These are phyloP conservation scores for Luffia ferchaultella DNA, from an alignment of 2,888 invertebrate genomes.

Conservation along the genomic window DNA sequence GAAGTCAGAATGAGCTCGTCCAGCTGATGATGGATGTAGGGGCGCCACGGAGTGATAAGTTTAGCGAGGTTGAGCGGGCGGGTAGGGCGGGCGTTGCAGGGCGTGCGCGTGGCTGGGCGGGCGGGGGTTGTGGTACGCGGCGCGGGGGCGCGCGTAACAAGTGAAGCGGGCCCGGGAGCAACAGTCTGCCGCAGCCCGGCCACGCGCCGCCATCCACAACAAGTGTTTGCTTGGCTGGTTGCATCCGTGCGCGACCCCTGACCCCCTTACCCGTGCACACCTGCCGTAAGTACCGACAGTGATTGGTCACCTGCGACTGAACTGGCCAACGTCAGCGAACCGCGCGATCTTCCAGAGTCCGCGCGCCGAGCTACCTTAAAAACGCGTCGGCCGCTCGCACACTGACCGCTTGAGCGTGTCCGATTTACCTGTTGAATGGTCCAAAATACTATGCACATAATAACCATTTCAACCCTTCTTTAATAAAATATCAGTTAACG, in stretches of 20 bases:
- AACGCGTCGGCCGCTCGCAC: constrained; percentile 5
- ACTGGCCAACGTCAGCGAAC: constrained; percentile 22
- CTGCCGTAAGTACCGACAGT: constrained; percentile 43
- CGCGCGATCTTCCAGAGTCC: constrained; percentile 9
- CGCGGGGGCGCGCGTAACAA: constrained; percentile 53
- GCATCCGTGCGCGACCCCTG: constrained; percentile 16
- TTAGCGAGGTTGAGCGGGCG: constrained; percentile 18
- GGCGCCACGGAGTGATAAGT: not conserved
- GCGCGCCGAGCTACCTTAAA: constrained; percentile 11
- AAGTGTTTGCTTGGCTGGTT: constrained; percentile 26
- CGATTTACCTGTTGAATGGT: not conserved
- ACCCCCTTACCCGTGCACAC: constrained; percentile 20
- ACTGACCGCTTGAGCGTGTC: constrained; percentile 8
- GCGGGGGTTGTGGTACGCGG: constrained; percentile 23
- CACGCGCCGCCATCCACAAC: constrained; percentile 49
- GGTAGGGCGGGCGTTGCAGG: constrained; percentile 25
- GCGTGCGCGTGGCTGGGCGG: constrained; percentile 20
- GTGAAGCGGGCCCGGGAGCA: constrained; percentile 64
- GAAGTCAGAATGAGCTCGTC: not conserved
- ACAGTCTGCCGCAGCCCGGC: constrained; percentile 66
- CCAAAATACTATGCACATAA: too few species aligned
- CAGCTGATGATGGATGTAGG: not conserved
- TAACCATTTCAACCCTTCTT: too few species aligned
- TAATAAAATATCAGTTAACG: too few species aligned
- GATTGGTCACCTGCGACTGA: constrained; percentile 30